phyloP scores from a whole-genome alignment of 2,888 invertebrate species.

The Drosophila quinaria region DNA sequence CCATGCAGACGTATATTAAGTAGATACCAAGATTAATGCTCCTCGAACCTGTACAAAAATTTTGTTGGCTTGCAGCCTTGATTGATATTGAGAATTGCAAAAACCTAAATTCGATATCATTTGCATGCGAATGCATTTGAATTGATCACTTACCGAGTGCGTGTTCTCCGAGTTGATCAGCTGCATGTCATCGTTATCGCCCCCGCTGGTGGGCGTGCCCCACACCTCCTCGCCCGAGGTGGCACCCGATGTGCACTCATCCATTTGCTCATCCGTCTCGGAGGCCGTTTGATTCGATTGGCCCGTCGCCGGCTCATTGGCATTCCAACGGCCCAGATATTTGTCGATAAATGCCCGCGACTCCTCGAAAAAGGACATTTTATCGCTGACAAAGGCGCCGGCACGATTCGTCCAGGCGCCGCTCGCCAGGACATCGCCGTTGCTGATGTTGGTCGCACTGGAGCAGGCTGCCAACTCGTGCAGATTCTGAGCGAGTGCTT shows the following conservation, averaged over 20 bases:
- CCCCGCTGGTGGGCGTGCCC: constrained; percentile 95
- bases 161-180: constrained; percentile 89
- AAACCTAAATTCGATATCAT: too few species aligned
- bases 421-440: constrained; percentile 70
- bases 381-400: constrained; percentile 93
- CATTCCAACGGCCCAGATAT: constrained; percentile 87
- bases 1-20: too few species aligned
- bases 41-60: too few species aligned
- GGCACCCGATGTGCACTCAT: constrained; percentile 92
- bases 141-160: constrained; percentile 87
- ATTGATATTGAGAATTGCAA: too few species aligned
- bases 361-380: constrained; percentile 91
- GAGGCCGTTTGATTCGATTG: constrained; percentile 59
- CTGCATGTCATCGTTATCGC: constrained; percentile 91
- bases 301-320: constrained; percentile 66
- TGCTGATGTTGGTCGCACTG: constrained; percentile 35
- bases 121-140: too few species aligned
- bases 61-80: too few species aligned
- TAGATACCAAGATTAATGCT: too few species aligned
- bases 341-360: constrained; percentile 86
- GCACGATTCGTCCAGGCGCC: constrained; percentile 91
- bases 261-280: constrained; percentile 88
- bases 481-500: constrained; percentile 55
- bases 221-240: constrained; percentile 95
- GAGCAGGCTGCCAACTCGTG: constrained; percentile 52